Evolutionary conservation across 2,888 invertebrate species (phyloP).

Genomic region (Eupithecia pulchellata): DNA sequence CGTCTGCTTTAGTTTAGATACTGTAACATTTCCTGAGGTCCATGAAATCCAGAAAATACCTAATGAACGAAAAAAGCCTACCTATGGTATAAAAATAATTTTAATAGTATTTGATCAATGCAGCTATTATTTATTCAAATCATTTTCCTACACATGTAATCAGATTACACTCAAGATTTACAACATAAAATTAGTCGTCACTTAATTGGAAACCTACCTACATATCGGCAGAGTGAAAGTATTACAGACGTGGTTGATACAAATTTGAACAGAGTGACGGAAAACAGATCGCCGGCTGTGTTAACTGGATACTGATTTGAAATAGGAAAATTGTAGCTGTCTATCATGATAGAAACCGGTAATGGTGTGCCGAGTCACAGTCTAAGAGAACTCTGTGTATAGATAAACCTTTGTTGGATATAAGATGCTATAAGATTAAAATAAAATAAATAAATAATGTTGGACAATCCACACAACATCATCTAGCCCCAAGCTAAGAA

Average conservation of each 20-base stretch:
- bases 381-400: too few species aligned
- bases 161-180: slow-evolving; percentile 2
- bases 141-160: background rate
- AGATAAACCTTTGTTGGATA: too few species aligned
- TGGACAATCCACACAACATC: too few species aligned
- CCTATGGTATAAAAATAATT: background rate
- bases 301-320: background rate
- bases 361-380: background rate
- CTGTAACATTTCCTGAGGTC: background rate
- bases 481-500: too few species aligned
- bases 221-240: slow-evolving; percentile 28
- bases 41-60: background rate
- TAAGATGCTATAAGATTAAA: too few species aligned
- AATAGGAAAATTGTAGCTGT: background rate
- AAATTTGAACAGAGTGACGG: slow-evolving; percentile 15
- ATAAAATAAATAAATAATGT: too few species aligned
- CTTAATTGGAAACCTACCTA: slow-evolving; percentile 16
- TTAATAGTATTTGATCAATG: background rate
- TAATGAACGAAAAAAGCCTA: background rate
- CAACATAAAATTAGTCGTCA: background rate
- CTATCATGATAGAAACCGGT: background rate
- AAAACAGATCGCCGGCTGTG: slow-evolving; percentile 9
- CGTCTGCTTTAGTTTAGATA: background rate
- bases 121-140: background rate
- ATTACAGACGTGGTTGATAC: slow-evolving; percentile 12